phyloP scores from a whole-genome alignment of 2,888 invertebrate species.

The Ophioninae sp. region DNA sequence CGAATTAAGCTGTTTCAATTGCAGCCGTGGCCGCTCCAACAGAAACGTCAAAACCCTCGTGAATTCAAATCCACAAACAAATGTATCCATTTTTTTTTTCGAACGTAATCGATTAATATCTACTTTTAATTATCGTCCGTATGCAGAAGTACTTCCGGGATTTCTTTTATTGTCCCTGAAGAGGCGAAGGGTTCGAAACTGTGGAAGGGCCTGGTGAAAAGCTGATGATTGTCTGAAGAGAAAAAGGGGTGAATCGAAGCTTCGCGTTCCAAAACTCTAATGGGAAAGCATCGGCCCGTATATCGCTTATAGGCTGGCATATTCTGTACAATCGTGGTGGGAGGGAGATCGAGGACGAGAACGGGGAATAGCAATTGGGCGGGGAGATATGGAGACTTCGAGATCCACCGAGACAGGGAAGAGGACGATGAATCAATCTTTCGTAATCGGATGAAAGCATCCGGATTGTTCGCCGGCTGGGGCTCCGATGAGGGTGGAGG shows the following conservation, averaged over 20 bases:
- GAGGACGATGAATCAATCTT: constrained; percentile 67
- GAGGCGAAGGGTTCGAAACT: constrained; percentile 15
- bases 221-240: constrained; percentile 36
- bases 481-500: constrained; percentile 28
- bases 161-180: constrained; percentile 54
- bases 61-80: not conserved
- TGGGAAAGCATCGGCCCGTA: constrained; percentile 52
- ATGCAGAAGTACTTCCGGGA: constrained; percentile 20
- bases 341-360: constrained; percentile 47
- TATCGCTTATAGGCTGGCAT: not conserved
- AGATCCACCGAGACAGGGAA: constrained; percentile 43
- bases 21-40: not conserved
- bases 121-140: constrained; percentile 20
- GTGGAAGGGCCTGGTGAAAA: not conserved
- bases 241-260: constrained; percentile 54
- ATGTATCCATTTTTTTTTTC: not conserved
- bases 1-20: constrained; percentile 51
- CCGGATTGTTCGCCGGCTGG: constrained; percentile 58
- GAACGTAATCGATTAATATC: not conserved
- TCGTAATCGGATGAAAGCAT: constrained; percentile 71
- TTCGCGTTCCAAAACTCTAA: constrained; percentile 43
- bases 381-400: constrained; percentile 29
- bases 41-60: not conserved
- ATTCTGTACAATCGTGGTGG: constrained; percentile 5
- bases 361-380: constrained; percentile 37